Percentiles rank a stretch among this genome's conserved stretches.
phyloP scores from a whole-genome alignment of 2,888 invertebrate genomes.

The Agrotis ipsilon region DNA sequence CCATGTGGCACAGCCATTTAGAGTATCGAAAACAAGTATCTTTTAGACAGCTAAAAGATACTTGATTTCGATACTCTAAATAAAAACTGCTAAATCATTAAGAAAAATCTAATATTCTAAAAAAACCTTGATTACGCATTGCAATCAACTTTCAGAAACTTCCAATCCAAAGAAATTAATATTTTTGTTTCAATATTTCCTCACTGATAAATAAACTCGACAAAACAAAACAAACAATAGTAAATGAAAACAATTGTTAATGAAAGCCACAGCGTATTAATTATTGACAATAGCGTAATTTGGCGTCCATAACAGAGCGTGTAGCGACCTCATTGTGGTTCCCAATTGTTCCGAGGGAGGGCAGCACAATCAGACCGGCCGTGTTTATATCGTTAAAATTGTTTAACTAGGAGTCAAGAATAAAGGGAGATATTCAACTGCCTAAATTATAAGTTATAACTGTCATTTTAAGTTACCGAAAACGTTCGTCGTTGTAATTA shows the following conservation, averaged over 20 bases:
- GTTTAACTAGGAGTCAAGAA: conserved; percentile 24
- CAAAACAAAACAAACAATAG: conserved; percentile 16
- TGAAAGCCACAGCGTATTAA: conserved; percentile 38
- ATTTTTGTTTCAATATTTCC: not conserved
- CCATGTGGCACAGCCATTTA: too few relatives aligned
- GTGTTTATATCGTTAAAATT: conserved; percentile 50
- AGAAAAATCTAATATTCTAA: too few relatives aligned
- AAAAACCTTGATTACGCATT: not conserved
- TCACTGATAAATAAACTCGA: not conserved
- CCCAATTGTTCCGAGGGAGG: conserved; percentile 53
- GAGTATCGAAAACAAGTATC: too few relatives aligned
- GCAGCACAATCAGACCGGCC: conserved; percentile 47
- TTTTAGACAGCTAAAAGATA: too few relatives aligned
- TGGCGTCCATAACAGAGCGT: conserved; percentile 42
- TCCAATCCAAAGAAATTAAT: not conserved
- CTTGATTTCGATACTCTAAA: too few relatives aligned
- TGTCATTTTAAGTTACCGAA: not conserved
- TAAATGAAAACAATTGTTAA: conserved; percentile 43
- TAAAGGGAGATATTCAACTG: not conserved
- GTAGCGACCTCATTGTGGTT: conserved; percentile 56
- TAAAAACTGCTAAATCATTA: too few relatives aligned
- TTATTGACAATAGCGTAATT: conserved; percentile 54
- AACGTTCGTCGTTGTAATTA: not conserved
- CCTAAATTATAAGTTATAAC: too few relatives aligned
- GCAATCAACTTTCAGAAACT: too few relatives aligned